Percentiles rank a stretch among this genome's conserved stretches.
These are phyloP conservation scores for Calypte anna DNA, from an alignment of 2,113 vertebrate genomes.

Conservation along the genomic window DNA sequence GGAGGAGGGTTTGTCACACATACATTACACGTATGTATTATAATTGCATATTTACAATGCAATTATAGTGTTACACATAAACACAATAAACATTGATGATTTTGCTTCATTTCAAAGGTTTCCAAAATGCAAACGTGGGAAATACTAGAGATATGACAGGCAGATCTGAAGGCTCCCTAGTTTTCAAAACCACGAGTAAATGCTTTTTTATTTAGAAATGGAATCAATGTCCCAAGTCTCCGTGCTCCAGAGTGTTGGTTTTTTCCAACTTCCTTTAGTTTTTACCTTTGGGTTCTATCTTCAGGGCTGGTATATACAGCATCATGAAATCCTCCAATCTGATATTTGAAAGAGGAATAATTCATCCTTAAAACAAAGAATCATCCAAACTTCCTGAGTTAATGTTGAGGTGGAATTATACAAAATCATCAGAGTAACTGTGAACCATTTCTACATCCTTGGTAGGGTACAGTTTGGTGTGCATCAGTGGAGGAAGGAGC, in stretches of 20 bases:
- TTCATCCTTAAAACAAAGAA: not conserved
- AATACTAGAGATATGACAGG: not conserved
- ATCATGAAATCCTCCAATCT: not conserved
- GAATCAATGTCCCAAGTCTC: not conserved
- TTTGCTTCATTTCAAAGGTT: not conserved
- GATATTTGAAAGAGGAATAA: not conserved
- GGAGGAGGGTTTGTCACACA: not conserved
- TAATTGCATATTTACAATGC: not conserved
- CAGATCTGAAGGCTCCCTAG: not conserved
- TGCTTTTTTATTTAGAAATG: not conserved
- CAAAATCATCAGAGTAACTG: not conserved
- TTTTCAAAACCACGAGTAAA: not conserved
- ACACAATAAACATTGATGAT: not conserved
- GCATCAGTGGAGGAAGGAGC: not conserved
- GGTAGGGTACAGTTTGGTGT: not conserved
- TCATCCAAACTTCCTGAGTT: not conserved
- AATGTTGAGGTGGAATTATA: not conserved
- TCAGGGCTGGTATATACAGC: not conserved
- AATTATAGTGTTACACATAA: not conserved
- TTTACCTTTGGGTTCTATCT: not conserved
- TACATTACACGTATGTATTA: not conserved
- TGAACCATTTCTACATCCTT: not conserved
- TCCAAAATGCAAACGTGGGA: not conserved
- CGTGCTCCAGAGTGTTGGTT: accelerated
- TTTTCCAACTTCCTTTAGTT: not conserved